phyloP scores from a whole-genome alignment of 2,888 invertebrate species.

The Lochmaea capreae region DNA sequence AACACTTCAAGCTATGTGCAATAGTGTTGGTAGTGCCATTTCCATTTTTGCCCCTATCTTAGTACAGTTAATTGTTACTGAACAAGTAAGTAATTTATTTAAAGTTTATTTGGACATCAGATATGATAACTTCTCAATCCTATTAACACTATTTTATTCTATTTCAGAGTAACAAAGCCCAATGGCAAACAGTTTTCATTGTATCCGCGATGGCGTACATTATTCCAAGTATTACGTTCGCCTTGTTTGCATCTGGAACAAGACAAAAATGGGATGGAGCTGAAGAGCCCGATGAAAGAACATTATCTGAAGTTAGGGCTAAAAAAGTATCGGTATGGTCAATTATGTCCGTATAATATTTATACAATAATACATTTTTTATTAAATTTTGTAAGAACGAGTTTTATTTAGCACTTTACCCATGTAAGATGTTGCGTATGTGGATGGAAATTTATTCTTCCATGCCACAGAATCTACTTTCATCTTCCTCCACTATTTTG shows the following conservation, averaged over 20 bases:
- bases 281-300: background rate
- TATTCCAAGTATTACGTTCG: constrained; percentile 21
- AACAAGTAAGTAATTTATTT: constrained; percentile 68
- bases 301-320: constrained; percentile 16
- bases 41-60: constrained; percentile 82
- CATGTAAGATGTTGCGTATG: background rate
- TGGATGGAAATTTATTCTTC: no score
- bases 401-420: background rate
- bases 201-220: constrained; percentile 43
- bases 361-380: constrained; percentile 30
- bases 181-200: constrained; percentile 48
- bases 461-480: no score
- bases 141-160: constrained; percentile 6
- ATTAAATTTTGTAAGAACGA: constrained; percentile 23
- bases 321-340: constrained; percentile 35
- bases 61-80: constrained; percentile 75
- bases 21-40: constrained; percentile 79
- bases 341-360: constrained; percentile 28
- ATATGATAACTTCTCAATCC: background rate
- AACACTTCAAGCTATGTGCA: constrained; percentile 85
- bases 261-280: constrained; percentile 34
- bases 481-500: no score
- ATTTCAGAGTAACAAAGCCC: constrained; percentile 43
- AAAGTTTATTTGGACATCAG: no score
- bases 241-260: constrained; percentile 32